A percentile compares a stretch with the other conserved stretches of the same genome.
These are phyloP conservation scores for Cryptotis parvus DNA, from an alignment of 2,113 vertebrate genomes.

Conservation along the genomic window DNA sequence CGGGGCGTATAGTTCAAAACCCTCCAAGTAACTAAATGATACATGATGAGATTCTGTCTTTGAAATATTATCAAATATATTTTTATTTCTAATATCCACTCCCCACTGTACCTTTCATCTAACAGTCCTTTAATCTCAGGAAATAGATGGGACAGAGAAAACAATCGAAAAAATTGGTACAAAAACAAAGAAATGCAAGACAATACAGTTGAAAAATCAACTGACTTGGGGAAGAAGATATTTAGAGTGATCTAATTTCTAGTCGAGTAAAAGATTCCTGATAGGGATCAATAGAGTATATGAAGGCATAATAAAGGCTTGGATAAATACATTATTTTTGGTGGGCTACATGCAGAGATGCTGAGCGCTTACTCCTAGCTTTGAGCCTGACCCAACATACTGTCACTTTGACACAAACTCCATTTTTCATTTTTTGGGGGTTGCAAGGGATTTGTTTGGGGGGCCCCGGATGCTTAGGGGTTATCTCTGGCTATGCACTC, in stretches of 20 bases:
- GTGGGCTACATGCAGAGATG: no score
- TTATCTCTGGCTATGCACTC: no score
- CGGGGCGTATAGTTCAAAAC: no score
- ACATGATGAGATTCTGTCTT: background rate
- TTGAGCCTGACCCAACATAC: no score
- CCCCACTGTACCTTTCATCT: background rate
- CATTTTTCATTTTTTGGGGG: no score
- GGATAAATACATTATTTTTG: no score
- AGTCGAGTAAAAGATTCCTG: background rate
- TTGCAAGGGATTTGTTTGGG: no score
- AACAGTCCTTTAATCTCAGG: background rate
- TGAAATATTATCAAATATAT: conserved; percentile 23
- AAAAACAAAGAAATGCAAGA: background rate
- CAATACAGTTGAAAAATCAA: background rate
- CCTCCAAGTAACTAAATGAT: background rate
- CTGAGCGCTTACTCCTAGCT: no score
- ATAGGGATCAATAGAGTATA: background rate
- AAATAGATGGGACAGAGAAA: background rate
- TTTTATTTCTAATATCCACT: background rate
- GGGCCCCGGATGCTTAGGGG: background rate
- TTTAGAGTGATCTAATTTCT: background rate
- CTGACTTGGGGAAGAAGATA: background rate
- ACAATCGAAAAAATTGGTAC: background rate
- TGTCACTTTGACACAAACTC: no score
- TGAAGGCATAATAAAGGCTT: background rate